Evolutionary conservation across 2,888 invertebrate genomes (phyloP), one percentile per base, ranked within the genome.

Genomic region (Apamea epomidion): DNA sequence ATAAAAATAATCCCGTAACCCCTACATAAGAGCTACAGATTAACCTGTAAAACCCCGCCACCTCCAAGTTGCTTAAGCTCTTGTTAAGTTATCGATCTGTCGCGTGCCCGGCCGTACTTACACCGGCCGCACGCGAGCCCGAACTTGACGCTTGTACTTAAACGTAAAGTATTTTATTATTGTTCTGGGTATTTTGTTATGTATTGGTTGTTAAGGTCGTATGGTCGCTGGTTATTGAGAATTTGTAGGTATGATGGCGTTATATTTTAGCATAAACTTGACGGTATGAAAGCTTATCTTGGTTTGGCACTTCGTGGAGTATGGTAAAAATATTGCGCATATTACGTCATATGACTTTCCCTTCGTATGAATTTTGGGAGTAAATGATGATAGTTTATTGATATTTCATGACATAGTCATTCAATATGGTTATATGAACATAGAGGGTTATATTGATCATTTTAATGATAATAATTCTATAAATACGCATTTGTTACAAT

Each of bases 21-120:
- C 60, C 29, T 76, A 51, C 54, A 21, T 48, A 72, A 79, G 16
- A 42, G 7, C 37, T 18, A 45, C 54, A 32, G 21, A 42, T 45
- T 60, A 71, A 37, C n/a, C 7, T 48, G 42, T 21, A 64, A 48
- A 70, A 16, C 70, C 48, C 37, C 60, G 45, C 5, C 45, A 76
- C 69, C 37, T 67, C 51, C 21, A 37, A 42, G 71, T 74, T 45
- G 21, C 58, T 71, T 58, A 58, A 77, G 77, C 10, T 45, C 37
- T 16, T 67, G 85, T 80, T 32, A 78, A 69, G 45, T 21, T 82
- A 86, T 86, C 69, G 84, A 84, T 60, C 70, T 18, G 45, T 86
- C 75, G n/a, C 84, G 87, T 78, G 84, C 21, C 32, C 2, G 12
- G 48, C 54, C 74, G 79, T 65, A 69, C 65, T 83, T 21, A 45